Percentiles rank a stretch among this genome's conserved stretches.
phyloP scores from a whole-genome alignment of 2,797 vertebrate genomes.

The Micromesistius poutassou region DNA sequence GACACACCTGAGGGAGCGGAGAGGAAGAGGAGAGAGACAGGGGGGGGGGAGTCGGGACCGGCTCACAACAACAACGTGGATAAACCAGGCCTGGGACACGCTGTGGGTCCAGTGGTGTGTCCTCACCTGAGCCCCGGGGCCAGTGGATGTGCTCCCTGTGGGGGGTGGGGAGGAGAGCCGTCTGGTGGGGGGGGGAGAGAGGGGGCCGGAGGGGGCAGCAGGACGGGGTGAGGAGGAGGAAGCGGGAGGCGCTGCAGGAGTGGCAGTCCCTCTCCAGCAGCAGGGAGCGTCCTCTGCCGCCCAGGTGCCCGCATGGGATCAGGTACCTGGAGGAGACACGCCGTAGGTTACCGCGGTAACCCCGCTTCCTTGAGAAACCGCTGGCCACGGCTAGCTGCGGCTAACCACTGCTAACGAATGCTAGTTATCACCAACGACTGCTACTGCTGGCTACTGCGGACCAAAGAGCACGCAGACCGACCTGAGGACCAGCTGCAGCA shows the following conservation, averaged over 20 bases:
- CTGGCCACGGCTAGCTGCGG: neutral
- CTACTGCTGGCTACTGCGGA: neutral
- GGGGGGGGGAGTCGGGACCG: neutral
- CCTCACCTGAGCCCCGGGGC: conserved; percentile 73
- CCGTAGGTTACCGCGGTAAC: neutral
- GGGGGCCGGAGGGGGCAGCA: conserved; percentile 78
- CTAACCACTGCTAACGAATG: neutral
- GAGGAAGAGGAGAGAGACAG: neutral
- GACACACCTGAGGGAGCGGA: conserved; percentile 1
- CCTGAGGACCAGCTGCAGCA: conserved; percentile 94
- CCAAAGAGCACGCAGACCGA: conserved; percentile 47
- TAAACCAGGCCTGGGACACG: neutral
- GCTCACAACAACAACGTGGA: neutral
- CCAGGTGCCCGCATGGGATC: conserved; percentile 87
- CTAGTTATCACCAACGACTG: neutral
- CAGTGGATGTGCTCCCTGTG: conserved; percentile 79
- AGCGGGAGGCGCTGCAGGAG: conserved; percentile 81
- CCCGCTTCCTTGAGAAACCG: neutral
- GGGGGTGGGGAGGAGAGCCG: conserved; percentile 38
- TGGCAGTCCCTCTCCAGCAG: conserved; percentile 83
- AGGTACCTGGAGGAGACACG: conserved; percentile 77
- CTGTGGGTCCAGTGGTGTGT: neutral
- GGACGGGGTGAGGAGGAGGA: conserved; percentile 83
- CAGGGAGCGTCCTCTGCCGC: conserved; percentile 72
- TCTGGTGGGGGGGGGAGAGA: conserved; percentile 41